These are phyloP conservation scores for Lymantria monacha DNA, from an alignment of 2,888 invertebrate species.

Conservation along the genomic window DNA sequence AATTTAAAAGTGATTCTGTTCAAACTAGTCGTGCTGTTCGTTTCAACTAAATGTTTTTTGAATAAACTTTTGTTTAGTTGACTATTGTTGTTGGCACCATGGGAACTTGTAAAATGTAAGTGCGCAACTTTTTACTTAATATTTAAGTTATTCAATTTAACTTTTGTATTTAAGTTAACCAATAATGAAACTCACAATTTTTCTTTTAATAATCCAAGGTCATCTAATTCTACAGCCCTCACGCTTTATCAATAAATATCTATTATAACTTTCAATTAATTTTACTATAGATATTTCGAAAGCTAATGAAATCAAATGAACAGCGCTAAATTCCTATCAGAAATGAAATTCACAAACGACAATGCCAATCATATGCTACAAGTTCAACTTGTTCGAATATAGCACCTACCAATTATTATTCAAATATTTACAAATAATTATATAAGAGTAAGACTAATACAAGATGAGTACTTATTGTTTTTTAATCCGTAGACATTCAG, in stretches of 20 bases:
- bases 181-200: background rate
- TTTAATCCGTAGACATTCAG: too few relatives aligned
- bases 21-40: slow-evolving; percentile 44
- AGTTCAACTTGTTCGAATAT: slow-evolving; percentile 24
- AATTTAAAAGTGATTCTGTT: slow-evolving; percentile 40
- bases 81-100: slow-evolving; percentile 55
- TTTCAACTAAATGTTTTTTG: slow-evolving; percentile 50
- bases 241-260: slow-evolving; percentile 9
- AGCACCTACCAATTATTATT: background rate
- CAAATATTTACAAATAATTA: background rate
- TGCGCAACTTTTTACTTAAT: slow-evolving; percentile 31
- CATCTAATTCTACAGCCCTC: background rate
- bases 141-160: background rate
- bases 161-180: background rate
- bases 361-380: slow-evolving; percentile 53
- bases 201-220: background rate
- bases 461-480: background rate
- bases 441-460: background rate
- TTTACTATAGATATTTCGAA: too few relatives aligned
- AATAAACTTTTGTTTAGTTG: slow-evolving; percentile 52
- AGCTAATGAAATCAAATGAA: slow-evolving; percentile 1
- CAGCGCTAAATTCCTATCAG: slow-evolving; percentile 49
- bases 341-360: slow-evolving; percentile 56
- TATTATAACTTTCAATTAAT: too few relatives aligned
- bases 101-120: slow-evolving; percentile 70